phyloP scores from a whole-genome alignment of 2,797 vertebrate species.

The Pachyuromys duprasi region DNA sequence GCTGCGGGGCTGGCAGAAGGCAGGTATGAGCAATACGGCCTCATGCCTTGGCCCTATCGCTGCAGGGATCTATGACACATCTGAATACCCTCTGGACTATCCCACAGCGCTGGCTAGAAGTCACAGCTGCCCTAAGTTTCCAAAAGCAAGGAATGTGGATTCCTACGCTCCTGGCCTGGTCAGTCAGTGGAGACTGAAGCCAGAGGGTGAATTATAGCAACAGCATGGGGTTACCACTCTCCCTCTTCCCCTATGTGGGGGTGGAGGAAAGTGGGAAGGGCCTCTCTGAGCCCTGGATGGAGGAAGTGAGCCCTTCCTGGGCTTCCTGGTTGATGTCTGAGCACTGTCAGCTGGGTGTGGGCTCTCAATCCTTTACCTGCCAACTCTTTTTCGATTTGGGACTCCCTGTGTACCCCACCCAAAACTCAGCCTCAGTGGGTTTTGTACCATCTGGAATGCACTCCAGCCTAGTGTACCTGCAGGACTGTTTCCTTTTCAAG shows the following conservation, averaged over 20 bases:
- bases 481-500: background rate
- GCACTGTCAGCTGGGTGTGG: background rate
- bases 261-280: background rate
- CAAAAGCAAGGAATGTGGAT: background rate
- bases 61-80: background rate
- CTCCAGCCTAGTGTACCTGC: background rate
- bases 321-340: slow-evolving; percentile 35
- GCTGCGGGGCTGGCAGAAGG: background rate
- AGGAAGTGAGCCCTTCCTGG: slow-evolving; percentile 4
- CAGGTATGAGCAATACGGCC: background rate
- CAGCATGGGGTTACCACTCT: slow-evolving; percentile 13
- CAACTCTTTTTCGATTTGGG: background rate
- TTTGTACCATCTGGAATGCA: background rate
- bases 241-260: background rate
- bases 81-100: background rate
- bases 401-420: background rate
- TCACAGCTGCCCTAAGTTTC: background rate
- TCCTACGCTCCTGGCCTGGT: background rate
- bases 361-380: background rate
- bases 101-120: background rate
- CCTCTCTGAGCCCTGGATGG: slow-evolving; percentile 24
- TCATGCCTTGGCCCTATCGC: background rate
- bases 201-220: background rate
- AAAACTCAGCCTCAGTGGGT: background rate
- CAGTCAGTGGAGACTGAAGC: background rate